phyloP scores from a whole-genome alignment of 1,140 invertebrate species.

The Drosophila saltans region DNA sequence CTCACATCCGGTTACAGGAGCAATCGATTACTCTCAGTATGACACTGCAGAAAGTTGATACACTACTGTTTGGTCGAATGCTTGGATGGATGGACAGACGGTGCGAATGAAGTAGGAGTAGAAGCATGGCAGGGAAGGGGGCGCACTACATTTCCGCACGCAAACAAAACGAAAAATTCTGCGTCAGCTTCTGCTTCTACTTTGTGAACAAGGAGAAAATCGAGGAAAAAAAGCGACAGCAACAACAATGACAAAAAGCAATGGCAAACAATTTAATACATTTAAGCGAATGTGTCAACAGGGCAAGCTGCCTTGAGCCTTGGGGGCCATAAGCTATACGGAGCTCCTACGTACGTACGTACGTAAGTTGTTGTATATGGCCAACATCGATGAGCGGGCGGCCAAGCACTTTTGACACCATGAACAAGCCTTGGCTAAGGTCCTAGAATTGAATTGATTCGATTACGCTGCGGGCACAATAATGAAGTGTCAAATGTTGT shows the following conservation, averaged over 20 bases:
- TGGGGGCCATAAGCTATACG: too few relatives aligned
- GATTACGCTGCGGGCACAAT: conserved; percentile 82
- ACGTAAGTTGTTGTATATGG: neutral
- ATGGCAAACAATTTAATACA: conserved; percentile 82
- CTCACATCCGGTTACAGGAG: conserved; percentile 69
- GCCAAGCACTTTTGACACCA: conserved; percentile 77
- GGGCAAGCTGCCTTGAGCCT: conserved; percentile 76
- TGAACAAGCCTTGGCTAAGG: conserved; percentile 51
- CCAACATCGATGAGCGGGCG: conserved; percentile 44
- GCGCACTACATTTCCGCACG: conserved; percentile 64
- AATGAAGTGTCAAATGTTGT: conserved; percentile 83
- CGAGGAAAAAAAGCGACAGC: conserved; percentile 11
- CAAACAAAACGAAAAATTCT: conserved; percentile 41
- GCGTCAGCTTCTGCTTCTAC: conserved; percentile 1
- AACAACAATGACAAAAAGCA: conserved; percentile 60
- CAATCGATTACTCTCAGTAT: conserved; percentile 74
- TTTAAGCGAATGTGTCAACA: conserved; percentile 83
- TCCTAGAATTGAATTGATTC: conserved; percentile 78
- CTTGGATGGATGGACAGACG: too few relatives aligned
- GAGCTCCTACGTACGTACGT: too few relatives aligned
- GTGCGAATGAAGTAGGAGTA: too few relatives aligned
- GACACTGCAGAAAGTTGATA: conserved; percentile 57
- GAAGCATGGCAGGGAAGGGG: too few relatives aligned
- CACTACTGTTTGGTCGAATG: conserved; percentile 21
- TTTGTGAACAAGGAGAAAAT: conserved; percentile 26